Base-by-base conservation (phyloP, 2,888 invertebrate genomes). In the Amblyjoppa fuscipennis region DNA sequence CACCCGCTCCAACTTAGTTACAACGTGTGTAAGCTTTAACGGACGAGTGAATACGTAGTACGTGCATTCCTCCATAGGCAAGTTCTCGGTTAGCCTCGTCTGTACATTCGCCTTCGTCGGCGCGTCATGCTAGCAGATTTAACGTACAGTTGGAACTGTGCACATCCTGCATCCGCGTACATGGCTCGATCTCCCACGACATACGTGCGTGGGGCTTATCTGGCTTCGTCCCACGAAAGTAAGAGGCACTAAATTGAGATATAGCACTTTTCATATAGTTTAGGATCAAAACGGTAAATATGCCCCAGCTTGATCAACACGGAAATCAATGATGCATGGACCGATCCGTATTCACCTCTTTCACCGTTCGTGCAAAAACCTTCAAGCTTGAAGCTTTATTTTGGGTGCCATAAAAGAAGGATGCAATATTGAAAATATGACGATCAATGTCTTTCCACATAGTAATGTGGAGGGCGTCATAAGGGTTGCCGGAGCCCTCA, bases 11-110 rank as follows among this genome's bases (percentile, higher is more conserved):
- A 68, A 74, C 61, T 74, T 77, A 74, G 81, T 70, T 81, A 25
- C 59, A 68, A 41, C 82, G 38, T 82, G 76, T 73, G 71, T 82
- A 68, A 82, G 77, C 81, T 86, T 71, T 79, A 79, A 87, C 71
- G 86, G 84, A 84, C 82, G 82, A 79, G 76, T 84, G 70, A 78
- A 66, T 70, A 75, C 71, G 74, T 79, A 16, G 49, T 56, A 71
- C 49, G 45, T 49, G 20, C 25, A 61, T 80, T 66, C 70, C 49
- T 76, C 61, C 41, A 75, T 61, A 41, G 59, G 61, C 68, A 49
- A 76, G 59, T 70, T 75, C 68, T 68, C 66, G 20, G 13, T 69
- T 56, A 28, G 53, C 25, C 73, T 41, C 64, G 73, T 68, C 41
- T 45, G 38, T 38, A n/a, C n/a, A 41, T 38, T 25, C n/a, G 53